Evolutionary conservation across 1,140 invertebrate genomes (phyloP), one percentile per base, ranked within the genome.

Genomic region (Saccostrea glomerata): DNA sequence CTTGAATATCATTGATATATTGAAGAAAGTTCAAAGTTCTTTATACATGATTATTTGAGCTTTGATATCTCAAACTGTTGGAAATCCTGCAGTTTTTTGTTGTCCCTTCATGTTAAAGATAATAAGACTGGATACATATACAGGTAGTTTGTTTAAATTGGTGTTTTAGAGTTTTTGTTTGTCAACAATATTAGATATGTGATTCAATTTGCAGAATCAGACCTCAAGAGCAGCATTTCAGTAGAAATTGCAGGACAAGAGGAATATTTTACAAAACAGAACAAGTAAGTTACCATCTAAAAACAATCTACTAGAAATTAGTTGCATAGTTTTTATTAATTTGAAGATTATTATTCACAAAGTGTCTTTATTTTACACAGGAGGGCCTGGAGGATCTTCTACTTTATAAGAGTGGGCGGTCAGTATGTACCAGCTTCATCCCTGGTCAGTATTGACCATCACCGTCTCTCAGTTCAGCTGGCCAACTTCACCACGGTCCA

Each of bases 371-470:
- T 82, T n/a, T 36, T 82, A 6, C 58, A 63, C 58, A 84, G 82
- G 36, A 63, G 77, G 25, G 84, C 66, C 12, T 90, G 89, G 89
- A 87, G 63, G 20, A 36, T 88, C 20, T 54, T 90, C 30, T 90
- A 90, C 40, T 90, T 90, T 84, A 84, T 90, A 2, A 90, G 86
- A 36, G 82, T 90, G n/a, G 60, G 86, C n/a, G 89, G 86, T 54
- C 54, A 88, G 23, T 86, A 55, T 15, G 82, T 88, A 17, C 86
- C 84, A 84, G 70, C 87, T 25, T 85, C 84, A 3, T 86, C 83
- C 58, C 13, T 90, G 17, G 47, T 47, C 17, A n/a, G 25, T 20
- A 2, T 87, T 13, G 77, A 87, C 54, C 40, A 77, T 23, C n/a
- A 56, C 0, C 58, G 55, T 9, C 23, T 87, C 11, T n/a, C 56